Percentiles rank a stretch among this genome's conserved stretches.
These are phyloP conservation scores for Holothuria scabra DNA, from an alignment of 53 echinoderm and acorn worm genomes.

Conservation along the genomic window DNA sequence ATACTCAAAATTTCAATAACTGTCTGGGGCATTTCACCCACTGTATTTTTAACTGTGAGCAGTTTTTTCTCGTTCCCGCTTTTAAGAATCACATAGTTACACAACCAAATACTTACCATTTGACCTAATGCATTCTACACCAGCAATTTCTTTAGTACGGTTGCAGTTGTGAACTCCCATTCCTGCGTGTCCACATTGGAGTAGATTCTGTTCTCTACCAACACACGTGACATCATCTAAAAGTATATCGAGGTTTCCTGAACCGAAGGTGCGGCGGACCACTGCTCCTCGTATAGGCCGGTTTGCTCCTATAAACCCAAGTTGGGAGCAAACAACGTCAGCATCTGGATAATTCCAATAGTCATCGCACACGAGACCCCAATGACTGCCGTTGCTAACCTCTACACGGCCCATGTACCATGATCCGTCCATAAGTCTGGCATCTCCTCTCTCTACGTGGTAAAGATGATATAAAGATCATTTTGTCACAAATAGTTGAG, in stretches of 20 bases:
- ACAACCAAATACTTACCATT: background rate
- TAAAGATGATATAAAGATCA: no score
- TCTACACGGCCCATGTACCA: conserved; percentile 8
- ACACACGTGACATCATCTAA: conserved; percentile 13
- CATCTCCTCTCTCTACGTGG: background rate
- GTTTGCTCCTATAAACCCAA: background rate
- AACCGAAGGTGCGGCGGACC: background rate
- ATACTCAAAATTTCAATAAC: no score
- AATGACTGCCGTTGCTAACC: conserved; percentile 1
- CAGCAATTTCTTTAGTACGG: background rate
- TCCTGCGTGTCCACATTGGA: no score
- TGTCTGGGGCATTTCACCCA: no score
- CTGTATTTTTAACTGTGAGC: no score
- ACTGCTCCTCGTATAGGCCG: background rate
- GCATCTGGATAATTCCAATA: conserved; percentile 14
- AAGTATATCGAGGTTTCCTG: background rate
- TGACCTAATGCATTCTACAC: conserved; percentile 7
- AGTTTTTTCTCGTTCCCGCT: no score
- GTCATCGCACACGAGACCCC: conserved; percentile 14
- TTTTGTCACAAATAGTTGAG: no score
- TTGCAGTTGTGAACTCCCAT: background rate
- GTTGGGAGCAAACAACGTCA: background rate
- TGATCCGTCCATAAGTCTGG: background rate
- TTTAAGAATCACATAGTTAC: no score
- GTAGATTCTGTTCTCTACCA: background rate